phyloP scores from a whole-genome alignment of 2,797 vertebrate species.

The Esox masquinongy region DNA sequence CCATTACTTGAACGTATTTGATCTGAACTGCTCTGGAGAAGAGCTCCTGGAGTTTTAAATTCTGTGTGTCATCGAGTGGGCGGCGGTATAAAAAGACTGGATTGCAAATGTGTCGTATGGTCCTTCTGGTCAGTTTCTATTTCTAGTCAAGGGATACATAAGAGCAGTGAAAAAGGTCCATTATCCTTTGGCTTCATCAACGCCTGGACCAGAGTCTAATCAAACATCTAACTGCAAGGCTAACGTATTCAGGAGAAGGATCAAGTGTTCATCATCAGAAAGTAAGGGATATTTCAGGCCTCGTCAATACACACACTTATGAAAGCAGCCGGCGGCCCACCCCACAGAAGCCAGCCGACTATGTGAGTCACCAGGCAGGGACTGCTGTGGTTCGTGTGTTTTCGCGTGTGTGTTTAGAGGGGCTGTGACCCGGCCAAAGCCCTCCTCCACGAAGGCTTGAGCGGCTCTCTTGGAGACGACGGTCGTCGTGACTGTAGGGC shows the following conservation, averaged over 20 bases:
- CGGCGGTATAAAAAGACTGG: slow-evolving; percentile 5
- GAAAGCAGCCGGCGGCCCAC: slow-evolving; percentile 47
- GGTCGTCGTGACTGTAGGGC: background rate
- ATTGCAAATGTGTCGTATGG: background rate
- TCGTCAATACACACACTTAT: slow-evolving; percentile 29
- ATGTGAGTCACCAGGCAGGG: slow-evolving; percentile 58
- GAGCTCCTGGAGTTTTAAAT: too few relatives aligned
- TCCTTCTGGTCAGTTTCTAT: background rate
- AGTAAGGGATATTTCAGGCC: slow-evolving; percentile 58
- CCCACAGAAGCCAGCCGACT: slow-evolving; percentile 41
- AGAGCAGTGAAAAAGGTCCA: background rate
- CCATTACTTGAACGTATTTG: too few relatives aligned
- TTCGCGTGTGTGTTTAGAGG: background rate
- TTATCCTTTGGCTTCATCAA: background rate
- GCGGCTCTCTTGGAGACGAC: background rate
- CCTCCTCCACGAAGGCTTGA: background rate
- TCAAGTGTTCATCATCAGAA: slow-evolving; percentile 57
- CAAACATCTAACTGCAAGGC: slow-evolving; percentile 10
- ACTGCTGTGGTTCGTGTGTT: slow-evolving; percentile 18
- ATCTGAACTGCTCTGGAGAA: too few relatives aligned
- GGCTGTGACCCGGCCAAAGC: background rate
- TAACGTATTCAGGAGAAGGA: slow-evolving; percentile 33
- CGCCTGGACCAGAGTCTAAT: slow-evolving; percentile 23
- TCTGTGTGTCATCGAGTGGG: too few relatives aligned
- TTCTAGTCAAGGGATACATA: background rate